A percentile compares a stretch with the other conserved stretches of the same genome.
phyloP scores from a whole-genome alignment of 1,140 invertebrate species.

The Heliconius himera region DNA sequence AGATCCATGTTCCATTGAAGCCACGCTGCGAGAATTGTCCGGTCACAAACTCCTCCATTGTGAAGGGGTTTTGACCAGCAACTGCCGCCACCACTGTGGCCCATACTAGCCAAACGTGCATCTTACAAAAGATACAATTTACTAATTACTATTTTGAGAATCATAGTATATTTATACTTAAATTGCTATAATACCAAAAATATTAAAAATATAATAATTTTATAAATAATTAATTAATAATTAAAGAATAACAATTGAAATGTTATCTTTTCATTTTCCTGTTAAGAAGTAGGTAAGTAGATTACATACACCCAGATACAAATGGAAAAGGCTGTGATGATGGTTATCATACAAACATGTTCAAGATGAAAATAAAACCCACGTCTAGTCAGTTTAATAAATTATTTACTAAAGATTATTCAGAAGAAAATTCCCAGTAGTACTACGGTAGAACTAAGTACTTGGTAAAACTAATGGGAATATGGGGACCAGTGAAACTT shows the following conservation, averaged over 20 bases:
- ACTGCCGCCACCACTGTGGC: conserved; percentile 47
- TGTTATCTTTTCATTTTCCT: background rate
- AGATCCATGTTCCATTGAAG: conserved; percentile 77
- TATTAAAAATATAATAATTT: background rate
- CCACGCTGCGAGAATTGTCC: conserved; percentile 64
- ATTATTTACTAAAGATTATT: no score
- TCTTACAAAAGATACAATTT: conserved; percentile 40
- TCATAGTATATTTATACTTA: background rate
- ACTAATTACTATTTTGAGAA: background rate
- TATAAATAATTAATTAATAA: background rate
- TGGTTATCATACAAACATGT: background rate
- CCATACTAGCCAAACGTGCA: conserved; percentile 48
- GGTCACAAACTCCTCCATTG: conserved; percentile 59
- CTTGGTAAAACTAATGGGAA: no score
- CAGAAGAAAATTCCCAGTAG: background rate
- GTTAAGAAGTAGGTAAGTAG: no score
- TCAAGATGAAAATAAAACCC: background rate
- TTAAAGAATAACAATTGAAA: background rate
- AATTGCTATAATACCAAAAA: no score
- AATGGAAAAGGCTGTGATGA: background rate
- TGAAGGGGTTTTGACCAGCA: conserved; percentile 59
- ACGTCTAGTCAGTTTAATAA: background rate
- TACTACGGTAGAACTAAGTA: background rate
- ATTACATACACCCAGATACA: background rate
- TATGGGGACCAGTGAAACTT: no score